Conservation (phyloP, 2,113 vertebrate genomes). For the Xiphophorus maculatus region DNA sequence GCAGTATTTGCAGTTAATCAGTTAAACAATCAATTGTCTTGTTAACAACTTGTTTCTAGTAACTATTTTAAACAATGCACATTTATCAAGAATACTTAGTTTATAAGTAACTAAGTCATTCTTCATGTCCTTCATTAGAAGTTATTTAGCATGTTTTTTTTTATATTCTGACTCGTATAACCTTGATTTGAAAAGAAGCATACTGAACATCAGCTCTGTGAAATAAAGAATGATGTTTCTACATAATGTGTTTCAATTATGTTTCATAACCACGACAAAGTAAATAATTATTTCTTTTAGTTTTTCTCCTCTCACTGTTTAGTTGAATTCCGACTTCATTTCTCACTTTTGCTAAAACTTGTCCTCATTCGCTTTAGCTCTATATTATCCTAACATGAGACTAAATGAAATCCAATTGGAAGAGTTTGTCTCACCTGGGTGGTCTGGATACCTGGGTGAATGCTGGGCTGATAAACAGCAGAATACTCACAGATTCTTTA, state of each 20-base stretch:
- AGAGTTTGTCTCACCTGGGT: constrained; percentile 24
- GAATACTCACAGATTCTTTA: constrained; percentile 30
- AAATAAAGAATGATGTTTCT: not conserved
- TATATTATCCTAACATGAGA: not conserved
- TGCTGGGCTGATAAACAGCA: constrained; percentile 15
- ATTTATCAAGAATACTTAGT: not conserved
- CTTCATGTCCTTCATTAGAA: no score
- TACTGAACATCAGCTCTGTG: not conserved
- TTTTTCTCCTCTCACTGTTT: not conserved
- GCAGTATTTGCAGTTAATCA: no score
- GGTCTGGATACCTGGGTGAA: constrained; percentile 6
- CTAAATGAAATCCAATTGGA: constrained; percentile 40
- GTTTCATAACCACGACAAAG: not conserved
- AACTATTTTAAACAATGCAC: not conserved
- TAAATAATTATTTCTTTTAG: not conserved
- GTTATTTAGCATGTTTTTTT: not conserved
- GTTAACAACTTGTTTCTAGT: not conserved
- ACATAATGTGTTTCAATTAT: not conserved
- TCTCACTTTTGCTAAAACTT: not conserved
- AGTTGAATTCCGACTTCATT: not conserved
- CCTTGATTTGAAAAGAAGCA: not conserved
- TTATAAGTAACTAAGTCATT: not conserved
- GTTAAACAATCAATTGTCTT: not conserved
- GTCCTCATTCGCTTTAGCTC: constrained; percentile 21
- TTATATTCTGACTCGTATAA: not conserved